Evolutionary conservation across 2,113 vertebrate genomes (phyloP).

Genomic region (Oncorhynchus clarkii): DNA sequence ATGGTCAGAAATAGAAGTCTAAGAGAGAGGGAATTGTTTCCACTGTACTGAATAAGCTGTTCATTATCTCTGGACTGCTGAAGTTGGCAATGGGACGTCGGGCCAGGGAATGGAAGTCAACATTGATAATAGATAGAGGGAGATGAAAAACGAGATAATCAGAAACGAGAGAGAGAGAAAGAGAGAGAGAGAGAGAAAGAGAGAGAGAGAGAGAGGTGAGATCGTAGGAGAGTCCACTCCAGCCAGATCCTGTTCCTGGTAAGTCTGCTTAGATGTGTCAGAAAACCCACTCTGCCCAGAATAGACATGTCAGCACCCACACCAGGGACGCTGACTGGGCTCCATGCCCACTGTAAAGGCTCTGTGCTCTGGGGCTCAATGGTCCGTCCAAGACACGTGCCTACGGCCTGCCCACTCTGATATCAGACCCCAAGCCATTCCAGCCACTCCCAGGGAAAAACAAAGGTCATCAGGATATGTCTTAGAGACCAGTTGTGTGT

Average conservation of each 20-base stretch:
- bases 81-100: constrained; percentile 4
- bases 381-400: constrained; percentile 44
- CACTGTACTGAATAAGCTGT: background rate
- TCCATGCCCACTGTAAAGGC: constrained; percentile 48
- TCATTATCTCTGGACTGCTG: constrained; percentile 17
- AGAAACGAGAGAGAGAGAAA: background rate
- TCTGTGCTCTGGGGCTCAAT: constrained; percentile 20
- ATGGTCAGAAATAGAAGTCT: constrained; percentile 8
- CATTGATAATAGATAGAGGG: constrained; percentile 1
- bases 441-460: constrained; percentile 25
- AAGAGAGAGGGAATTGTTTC: background rate
- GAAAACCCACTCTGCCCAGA: constrained; percentile 47
- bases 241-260: constrained; percentile 27
- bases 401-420: constrained; percentile 32
- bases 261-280: constrained; percentile 34
- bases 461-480: background rate
- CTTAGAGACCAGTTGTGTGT: background rate
- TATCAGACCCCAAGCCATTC: constrained; percentile 42
- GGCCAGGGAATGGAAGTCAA: constrained; percentile 1
- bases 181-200: background rate
- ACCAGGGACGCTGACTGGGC: constrained; percentile 40
- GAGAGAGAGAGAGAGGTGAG: constrained; percentile 4
- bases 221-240: constrained; percentile 13
- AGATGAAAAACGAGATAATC: constrained; percentile 9
- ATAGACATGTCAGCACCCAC: constrained; percentile 66